Percentiles rank a stretch among this genome's conserved stretches.
Conservation (phyloP, 2,888 invertebrate species). For the Calliopum simillimum region DNA sequence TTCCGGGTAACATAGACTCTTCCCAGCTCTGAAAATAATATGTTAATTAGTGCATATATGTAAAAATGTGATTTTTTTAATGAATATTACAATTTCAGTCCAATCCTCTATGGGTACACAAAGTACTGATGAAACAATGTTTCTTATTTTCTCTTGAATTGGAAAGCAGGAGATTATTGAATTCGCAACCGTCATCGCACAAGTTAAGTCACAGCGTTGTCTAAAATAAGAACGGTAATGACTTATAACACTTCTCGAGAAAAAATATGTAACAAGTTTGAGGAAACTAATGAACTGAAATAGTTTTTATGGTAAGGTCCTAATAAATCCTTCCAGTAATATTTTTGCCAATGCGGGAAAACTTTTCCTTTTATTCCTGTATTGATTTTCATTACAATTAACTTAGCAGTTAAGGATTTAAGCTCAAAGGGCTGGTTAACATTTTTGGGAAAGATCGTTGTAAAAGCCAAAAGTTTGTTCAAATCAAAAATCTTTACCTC, state of each 20-base stretch:
- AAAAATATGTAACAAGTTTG: too few species aligned
- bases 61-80: neutral
- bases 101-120: constrained; percentile 64
- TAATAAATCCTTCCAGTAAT: too few species aligned
- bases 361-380: too few species aligned
- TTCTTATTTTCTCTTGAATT: constrained; percentile 60
- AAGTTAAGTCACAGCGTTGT: constrained; percentile 60
- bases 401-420: too few species aligned
- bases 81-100: constrained; percentile 58
- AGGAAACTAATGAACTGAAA: too few species aligned
- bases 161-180: constrained; percentile 60
- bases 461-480: too few species aligned
- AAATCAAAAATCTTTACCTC: constrained; percentile 51
- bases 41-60: neutral
- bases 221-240: constrained; percentile 50
- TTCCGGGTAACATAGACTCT: constrained; percentile 63
- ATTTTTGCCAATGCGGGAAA: too few species aligned
- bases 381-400: too few species aligned
- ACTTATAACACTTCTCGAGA: too few species aligned
- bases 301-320: too few species aligned
- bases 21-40: constrained; percentile 62
- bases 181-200: constrained; percentile 59
- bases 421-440: too few species aligned
- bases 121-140: constrained; percentile 58
- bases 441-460: too few species aligned